Percentiles rank a stretch among this genome's conserved stretches.
These are phyloP conservation scores for Neopelma chrysocephalum DNA, from an alignment of 2,797 vertebrate genomes.

Conservation along the genomic window DNA sequence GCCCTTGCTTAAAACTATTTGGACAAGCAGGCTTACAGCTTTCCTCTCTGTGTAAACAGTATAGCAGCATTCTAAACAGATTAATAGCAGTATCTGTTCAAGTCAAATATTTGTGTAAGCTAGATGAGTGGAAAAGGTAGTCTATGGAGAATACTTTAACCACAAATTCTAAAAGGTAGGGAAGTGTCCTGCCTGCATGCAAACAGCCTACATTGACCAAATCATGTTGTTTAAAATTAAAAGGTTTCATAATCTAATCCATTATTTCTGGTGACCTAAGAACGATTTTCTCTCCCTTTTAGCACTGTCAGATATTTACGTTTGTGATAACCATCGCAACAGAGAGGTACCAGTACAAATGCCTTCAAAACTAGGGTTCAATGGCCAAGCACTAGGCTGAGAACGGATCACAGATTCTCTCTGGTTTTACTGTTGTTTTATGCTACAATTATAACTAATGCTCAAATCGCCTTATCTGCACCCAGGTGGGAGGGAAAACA, in stretches of 20 bases:
- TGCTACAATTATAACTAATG: not conserved
- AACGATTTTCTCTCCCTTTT: not conserved
- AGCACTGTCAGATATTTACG: not conserved
- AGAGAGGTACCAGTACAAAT: not conserved
- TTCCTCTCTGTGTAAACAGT: slow-evolving; percentile 79
- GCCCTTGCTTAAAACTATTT: slow-evolving; percentile 74
- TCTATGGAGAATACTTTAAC: slow-evolving; percentile 69
- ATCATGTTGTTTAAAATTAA: slow-evolving; percentile 65
- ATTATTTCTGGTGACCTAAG: slow-evolving; percentile 60
- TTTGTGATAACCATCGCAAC: not conserved
- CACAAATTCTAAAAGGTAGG: slow-evolving; percentile 61
- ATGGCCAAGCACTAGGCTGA: not conserved
- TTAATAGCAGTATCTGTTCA: slow-evolving; percentile 78
- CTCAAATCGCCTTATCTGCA: not conserved
- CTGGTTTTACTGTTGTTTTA: not conserved
- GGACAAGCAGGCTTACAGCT: slow-evolving; percentile 71
- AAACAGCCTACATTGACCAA: slow-evolving; percentile 52
- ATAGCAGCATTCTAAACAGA: slow-evolving; percentile 78
- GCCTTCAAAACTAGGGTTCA: not conserved
- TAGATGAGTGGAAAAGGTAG: slow-evolving; percentile 72
- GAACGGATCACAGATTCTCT: not conserved
- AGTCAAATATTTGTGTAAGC: slow-evolving; percentile 82
- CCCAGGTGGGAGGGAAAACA: not conserved
- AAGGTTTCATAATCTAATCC: slow-evolving; percentile 44
- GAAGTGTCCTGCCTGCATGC: slow-evolving; percentile 60